phyloP scores from a whole-genome alignment of 2,797 vertebrate genomes.

The Rhinichthys osculus region DNA sequence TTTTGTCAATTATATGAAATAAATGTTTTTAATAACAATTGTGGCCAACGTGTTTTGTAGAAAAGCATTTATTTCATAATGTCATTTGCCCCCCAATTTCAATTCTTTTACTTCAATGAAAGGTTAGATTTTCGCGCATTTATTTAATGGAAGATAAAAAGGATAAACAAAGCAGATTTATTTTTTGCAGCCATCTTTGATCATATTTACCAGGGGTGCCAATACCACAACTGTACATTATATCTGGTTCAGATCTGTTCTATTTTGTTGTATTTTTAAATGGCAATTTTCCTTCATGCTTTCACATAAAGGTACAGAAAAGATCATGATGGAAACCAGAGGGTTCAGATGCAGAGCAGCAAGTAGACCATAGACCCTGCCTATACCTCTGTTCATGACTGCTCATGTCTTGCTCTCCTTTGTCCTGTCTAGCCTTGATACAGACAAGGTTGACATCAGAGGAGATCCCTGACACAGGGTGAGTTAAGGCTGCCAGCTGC shows the following conservation, averaged over 20 bases:
- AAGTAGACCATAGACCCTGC: conserved; percentile 36
- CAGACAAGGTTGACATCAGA: conserved; percentile 87
- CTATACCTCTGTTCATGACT: conserved; percentile 53
- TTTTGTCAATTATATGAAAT: too few species aligned
- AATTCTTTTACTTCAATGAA: too few species aligned
- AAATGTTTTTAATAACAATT: too few species aligned
- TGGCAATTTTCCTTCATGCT: neutral
- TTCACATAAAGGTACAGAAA: conserved; percentile 19
- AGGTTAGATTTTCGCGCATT: too few species aligned
- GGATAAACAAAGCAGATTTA: too few species aligned
- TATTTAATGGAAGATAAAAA: too few species aligned
- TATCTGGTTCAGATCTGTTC: neutral
- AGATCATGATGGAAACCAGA: conserved; percentile 32
- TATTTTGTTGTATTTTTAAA: conserved; percentile 13
- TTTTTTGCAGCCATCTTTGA: too few species aligned
- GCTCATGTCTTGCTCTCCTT: conserved; percentile 69
- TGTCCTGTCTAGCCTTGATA: conserved; percentile 80
- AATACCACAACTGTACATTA: neutral
- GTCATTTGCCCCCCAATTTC: too few species aligned
- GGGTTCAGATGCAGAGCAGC: conserved; percentile 14
- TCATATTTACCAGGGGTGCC: too few species aligned
- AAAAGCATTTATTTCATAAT: too few species aligned
- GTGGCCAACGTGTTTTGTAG: too few species aligned
- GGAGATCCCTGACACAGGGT: conserved; percentile 82
- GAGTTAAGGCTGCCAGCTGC: conserved; percentile 87